These are phyloP conservation scores for Ernsta delagoae DNA, from an alignment of 2,888 invertebrate species.

Conservation along the genomic window DNA sequence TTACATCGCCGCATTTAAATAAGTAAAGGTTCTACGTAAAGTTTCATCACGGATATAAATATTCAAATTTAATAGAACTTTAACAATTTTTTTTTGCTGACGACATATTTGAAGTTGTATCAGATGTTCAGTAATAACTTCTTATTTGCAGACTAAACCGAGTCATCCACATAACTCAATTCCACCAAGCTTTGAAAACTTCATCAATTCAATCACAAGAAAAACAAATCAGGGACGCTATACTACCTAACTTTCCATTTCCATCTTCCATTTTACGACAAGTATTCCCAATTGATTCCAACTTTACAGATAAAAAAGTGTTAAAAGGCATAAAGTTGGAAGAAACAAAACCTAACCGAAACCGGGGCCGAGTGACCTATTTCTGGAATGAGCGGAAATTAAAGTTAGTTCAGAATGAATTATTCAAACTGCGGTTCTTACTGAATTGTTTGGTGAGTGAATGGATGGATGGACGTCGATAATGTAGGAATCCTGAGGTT, in stretches of 20 bases:
- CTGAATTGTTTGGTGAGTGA: slow-evolving; percentile 14
- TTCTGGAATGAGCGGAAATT: slow-evolving; percentile 35
- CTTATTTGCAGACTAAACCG: not conserved
- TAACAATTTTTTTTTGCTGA: not conserved
- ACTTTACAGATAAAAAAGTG: slow-evolving; percentile 35
- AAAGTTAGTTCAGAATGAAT: slow-evolving; percentile 38
- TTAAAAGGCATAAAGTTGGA: slow-evolving; percentile 20
- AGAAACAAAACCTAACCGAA: slow-evolving; percentile 32
- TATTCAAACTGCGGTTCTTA: slow-evolving; percentile 30
- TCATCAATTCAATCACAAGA: slow-evolving; percentile 13
- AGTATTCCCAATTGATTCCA: slow-evolving; percentile 30
- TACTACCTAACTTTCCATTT: not conserved
- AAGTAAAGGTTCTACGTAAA: no score
- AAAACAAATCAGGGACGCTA: slow-evolving; percentile 14
- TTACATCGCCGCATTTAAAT: no score
- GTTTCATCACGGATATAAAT: no score
- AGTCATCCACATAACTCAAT: not conserved
- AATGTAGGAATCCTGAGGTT: not conserved
- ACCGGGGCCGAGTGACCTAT: slow-evolving; percentile 30
- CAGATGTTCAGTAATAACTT: not conserved
- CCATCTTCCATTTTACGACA: slow-evolving; percentile 16
- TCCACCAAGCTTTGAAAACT: slow-evolving; percentile 2
- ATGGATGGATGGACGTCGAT: slow-evolving; percentile 8
- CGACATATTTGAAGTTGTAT: not conserved
- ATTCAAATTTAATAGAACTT: no score